Evolutionary conservation across 2,113 vertebrate species (phyloP).

Genomic region (Crocuta crocuta): DNA sequence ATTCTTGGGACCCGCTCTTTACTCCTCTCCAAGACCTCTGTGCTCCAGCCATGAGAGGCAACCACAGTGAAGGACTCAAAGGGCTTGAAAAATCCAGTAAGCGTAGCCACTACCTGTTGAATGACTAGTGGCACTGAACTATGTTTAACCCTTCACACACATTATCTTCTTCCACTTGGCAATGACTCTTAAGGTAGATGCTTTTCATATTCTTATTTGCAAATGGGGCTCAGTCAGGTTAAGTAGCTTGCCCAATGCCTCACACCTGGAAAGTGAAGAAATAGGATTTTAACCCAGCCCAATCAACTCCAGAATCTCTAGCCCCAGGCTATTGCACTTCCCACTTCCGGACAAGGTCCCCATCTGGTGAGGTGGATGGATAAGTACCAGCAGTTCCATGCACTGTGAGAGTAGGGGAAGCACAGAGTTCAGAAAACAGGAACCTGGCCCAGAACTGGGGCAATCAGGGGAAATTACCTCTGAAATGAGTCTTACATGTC

Average conservation of each 20-base stretch:
- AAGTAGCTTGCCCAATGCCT: background rate
- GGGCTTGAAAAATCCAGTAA: background rate
- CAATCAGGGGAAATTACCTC: background rate
- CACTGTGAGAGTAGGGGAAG: background rate
- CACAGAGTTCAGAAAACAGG: background rate
- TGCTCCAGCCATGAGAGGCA: background rate
- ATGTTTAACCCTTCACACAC: background rate
- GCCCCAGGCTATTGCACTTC: background rate
- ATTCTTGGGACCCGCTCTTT: background rate
- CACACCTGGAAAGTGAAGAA: background rate
- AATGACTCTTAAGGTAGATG: too few species aligned
- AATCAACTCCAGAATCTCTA: background rate
- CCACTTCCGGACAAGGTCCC: background rate
- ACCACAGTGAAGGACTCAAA: background rate
- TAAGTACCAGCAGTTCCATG: background rate
- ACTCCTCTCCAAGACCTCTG: background rate
- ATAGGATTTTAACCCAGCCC: background rate
- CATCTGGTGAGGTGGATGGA: background rate
- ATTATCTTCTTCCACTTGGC: background rate
- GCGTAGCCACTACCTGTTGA: background rate
- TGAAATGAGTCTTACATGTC: background rate
- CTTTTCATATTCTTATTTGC: background rate
- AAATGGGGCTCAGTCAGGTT: background rate
- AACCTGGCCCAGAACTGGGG: background rate
- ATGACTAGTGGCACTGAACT: background rate